phyloP scores from a whole-genome alignment of 2,113 vertebrate species.

The Hiodon tergisus region DNA sequence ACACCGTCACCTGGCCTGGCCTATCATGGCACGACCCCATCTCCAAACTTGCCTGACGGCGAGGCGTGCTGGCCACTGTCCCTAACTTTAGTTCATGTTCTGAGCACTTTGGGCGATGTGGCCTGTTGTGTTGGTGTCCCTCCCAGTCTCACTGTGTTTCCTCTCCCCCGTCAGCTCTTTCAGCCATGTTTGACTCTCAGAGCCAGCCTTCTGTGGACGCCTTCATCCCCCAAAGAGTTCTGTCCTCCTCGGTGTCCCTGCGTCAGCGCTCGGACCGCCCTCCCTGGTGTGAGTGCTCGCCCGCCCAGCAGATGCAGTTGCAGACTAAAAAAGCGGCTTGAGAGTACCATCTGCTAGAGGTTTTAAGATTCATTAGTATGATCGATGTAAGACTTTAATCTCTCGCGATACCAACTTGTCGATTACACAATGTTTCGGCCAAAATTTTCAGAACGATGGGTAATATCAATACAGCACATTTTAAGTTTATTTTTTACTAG shows the following conservation, averaged over 20 bases:
- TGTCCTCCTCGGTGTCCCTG: conserved; percentile 73
- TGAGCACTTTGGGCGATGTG: not conserved
- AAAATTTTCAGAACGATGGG: too few relatives aligned
- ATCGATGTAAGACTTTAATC: too few relatives aligned
- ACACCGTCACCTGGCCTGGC: not conserved
- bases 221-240: conserved; percentile 78
- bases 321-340: not conserved
- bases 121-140: not conserved
- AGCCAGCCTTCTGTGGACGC: conserved; percentile 72
- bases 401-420: too few relatives aligned
- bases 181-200: conserved; percentile 79
- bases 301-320: not conserved
- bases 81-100: not conserved
- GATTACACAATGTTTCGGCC: too few relatives aligned
- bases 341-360: not conserved
- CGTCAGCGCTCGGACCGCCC: conserved; percentile 81
- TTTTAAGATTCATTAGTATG: too few relatives aligned
- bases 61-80: too few relatives aligned
- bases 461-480: too few relatives aligned
- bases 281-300: conserved; percentile 85
- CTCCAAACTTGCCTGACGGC: too few relatives aligned
- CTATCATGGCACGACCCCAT: not conserved
- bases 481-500: too few relatives aligned
- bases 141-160: not conserved
- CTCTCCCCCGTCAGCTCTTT: conserved; percentile 44